Evolutionary conservation across 1,140 invertebrate genomes (phyloP).

Genomic region (Zaprionus ghesquierei): DNA sequence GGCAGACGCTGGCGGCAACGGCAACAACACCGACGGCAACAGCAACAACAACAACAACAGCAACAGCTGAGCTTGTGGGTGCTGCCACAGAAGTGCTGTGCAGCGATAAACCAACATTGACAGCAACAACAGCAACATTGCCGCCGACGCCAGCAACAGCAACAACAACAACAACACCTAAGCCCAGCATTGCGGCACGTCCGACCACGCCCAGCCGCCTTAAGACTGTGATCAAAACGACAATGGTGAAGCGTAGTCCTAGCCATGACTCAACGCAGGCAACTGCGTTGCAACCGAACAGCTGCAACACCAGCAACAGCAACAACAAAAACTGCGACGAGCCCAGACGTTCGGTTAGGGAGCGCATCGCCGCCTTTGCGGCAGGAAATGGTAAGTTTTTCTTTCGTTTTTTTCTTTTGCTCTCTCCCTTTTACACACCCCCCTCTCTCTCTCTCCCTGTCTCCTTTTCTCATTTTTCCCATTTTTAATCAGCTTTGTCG

Average conservation of each 20-base stretch:
- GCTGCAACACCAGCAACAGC: conserved; percentile 46
- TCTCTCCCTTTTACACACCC: not conserved
- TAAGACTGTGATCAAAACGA: conserved; percentile 82
- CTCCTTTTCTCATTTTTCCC: not conserved
- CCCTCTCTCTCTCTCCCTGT: not conserved
- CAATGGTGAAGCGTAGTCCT: conserved; percentile 82
- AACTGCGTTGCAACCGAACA: conserved; percentile 56
- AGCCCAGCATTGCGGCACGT: conserved; percentile 74
- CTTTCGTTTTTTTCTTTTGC: conserved; percentile 4
- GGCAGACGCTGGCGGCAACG: conserved; percentile 52
- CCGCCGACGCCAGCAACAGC: conserved; percentile 23
- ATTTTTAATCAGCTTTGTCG: conserved; percentile 71
- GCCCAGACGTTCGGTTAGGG: conserved; percentile 76
- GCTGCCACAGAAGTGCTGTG: conserved; percentile 76
- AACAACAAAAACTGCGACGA: conserved; percentile 50
- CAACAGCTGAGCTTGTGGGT: conserved; percentile 66
- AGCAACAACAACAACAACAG: conserved; percentile 19
- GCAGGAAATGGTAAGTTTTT: conserved; percentile 81
- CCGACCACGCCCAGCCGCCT: conserved; percentile 78
- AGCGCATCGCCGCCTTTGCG: conserved; percentile 80
- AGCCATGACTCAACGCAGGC: conserved; percentile 75
- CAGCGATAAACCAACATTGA: conserved; percentile 76
- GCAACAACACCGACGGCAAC: conserved; percentile 30
- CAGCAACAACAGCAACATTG: conserved; percentile 39
- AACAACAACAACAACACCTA: conserved; percentile 50